phyloP scores from a whole-genome alignment of 2,888 invertebrate species.

The Nomada goodeniana region DNA sequence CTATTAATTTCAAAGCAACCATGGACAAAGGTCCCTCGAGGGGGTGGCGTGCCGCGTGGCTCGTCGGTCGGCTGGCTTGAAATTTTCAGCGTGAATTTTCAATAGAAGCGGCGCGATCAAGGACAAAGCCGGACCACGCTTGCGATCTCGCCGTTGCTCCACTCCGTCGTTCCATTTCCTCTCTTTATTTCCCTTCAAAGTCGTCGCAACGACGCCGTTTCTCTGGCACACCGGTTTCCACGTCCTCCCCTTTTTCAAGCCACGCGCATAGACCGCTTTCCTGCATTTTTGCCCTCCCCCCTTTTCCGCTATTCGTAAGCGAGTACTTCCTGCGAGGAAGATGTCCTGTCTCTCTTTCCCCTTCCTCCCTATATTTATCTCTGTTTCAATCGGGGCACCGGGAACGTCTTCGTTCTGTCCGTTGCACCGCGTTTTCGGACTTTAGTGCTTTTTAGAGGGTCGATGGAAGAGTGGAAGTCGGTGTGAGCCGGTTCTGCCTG shows the following conservation, averaged over 20 bases:
- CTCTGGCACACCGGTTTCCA: constrained; percentile 7
- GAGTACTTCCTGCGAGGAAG: constrained; percentile 76
- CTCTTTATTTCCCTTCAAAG: constrained; percentile 65
- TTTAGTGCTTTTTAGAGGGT: background rate
- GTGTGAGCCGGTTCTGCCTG: background rate
- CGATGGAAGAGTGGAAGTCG: background rate
- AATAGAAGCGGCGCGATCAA: constrained; percentile 56
- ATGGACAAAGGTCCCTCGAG: constrained; percentile 25
- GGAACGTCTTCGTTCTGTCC: constrained; percentile 11
- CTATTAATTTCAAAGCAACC: constrained; percentile 47
- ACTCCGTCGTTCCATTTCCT: constrained; percentile 52
- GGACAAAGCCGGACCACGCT: constrained; percentile 56
- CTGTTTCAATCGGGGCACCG: background rate
- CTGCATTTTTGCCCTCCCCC: constrained; percentile 55
- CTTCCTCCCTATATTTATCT: background rate
- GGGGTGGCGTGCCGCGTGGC: background rate
- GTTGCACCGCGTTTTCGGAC: background rate
- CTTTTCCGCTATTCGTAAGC: constrained; percentile 73
- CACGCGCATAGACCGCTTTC: constrained; percentile 23
- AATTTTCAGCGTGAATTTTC: constrained; percentile 58
- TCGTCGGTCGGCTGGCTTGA: constrained; percentile 1
- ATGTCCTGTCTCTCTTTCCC: background rate
- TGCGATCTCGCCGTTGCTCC: constrained; percentile 15
- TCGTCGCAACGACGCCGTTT: constrained; percentile 27
- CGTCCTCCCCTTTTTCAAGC: constrained; percentile 36